These are phyloP conservation scores for Cyclina sinensis DNA, from an alignment of 1,140 invertebrate genomes.

Conservation along the genomic window DNA sequence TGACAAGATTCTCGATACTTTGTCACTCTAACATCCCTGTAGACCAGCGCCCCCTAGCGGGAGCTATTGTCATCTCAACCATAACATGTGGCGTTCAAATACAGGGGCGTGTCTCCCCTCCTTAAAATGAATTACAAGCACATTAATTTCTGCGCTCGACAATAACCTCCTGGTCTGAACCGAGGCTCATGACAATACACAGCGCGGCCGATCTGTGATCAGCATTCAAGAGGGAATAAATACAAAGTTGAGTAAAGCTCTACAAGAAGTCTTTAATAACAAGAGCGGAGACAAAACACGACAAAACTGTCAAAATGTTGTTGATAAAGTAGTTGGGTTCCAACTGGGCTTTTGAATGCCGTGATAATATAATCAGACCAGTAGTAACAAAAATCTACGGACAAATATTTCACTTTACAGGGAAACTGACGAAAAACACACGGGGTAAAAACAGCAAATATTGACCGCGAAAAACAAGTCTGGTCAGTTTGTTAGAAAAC, in stretches of 20 bases:
- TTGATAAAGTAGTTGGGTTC: slow-evolving; percentile 47
- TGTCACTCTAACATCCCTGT: slow-evolving; percentile 56
- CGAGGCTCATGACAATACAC: slow-evolving; percentile 54
- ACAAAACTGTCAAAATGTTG: slow-evolving; percentile 70
- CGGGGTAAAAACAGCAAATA: too few species aligned
- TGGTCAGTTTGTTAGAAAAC: too few species aligned
- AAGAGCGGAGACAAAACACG: slow-evolving; percentile 57
- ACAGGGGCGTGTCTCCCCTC: slow-evolving; percentile 56
- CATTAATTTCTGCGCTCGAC: slow-evolving; percentile 60
- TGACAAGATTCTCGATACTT: neutral
- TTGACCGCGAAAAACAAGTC: too few species aligned
- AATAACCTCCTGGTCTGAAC: slow-evolving; percentile 54
- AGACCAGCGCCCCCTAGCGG: slow-evolving; percentile 24
- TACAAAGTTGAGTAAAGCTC: slow-evolving; percentile 22
- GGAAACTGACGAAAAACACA: neutral
- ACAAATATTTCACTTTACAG: slow-evolving; percentile 18
- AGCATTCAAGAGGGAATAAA: slow-evolving; percentile 49
- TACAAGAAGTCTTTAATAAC: slow-evolving; percentile 58
- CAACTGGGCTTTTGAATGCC: slow-evolving; percentile 10
- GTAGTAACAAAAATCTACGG: neutral
- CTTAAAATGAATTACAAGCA: slow-evolving; percentile 68
- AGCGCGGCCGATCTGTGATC: slow-evolving; percentile 37
- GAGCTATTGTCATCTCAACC: slow-evolving; percentile 33
- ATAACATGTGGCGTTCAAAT: slow-evolving; percentile 65
- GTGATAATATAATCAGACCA: slow-evolving; percentile 58